Evolutionary conservation across 64 coral and sea anemone species (phyloP).

Genomic region (Dendrophyllia cribrosa): DNA sequence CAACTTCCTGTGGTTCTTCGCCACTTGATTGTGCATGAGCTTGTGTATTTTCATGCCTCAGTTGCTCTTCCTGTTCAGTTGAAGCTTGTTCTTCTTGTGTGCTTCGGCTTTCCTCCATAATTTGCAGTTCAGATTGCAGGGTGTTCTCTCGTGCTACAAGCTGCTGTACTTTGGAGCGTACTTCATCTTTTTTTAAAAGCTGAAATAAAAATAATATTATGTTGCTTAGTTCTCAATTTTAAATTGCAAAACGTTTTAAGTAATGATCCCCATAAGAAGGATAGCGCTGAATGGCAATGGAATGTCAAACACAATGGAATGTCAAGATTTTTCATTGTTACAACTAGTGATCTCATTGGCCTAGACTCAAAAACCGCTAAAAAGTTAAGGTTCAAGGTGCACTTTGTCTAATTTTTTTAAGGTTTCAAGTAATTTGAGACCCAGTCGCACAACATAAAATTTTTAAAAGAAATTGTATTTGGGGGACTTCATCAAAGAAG

Average conservation of each 20-base stretch:
- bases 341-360: too few relatives aligned
- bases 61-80: neutral
- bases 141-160: conserved; percentile 58
- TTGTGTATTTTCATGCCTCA: neutral
- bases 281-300: too few relatives aligned
- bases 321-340: too few relatives aligned
- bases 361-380: too few relatives aligned
- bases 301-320: too few relatives aligned
- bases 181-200: conserved; percentile 63
- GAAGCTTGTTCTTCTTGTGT: conserved; percentile 2
- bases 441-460: too few relatives aligned
- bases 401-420: too few relatives aligned
- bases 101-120: conserved; percentile 54
- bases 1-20: neutral
- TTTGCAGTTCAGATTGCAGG: conserved; percentile 47
- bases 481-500: too few relatives aligned
- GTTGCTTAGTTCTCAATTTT: neutral
- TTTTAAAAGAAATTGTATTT: too few relatives aligned
- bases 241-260: neutral
- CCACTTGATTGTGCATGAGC: neutral
- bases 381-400: too few relatives aligned
- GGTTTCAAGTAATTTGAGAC: too few relatives aligned
- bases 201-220: neutral
- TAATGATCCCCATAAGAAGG: too few relatives aligned
- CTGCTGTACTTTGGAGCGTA: conserved; percentile 69